phyloP scores from a whole-genome alignment of 2,113 vertebrate genomes.

The Paradoxurus hermaphroditus region DNA sequence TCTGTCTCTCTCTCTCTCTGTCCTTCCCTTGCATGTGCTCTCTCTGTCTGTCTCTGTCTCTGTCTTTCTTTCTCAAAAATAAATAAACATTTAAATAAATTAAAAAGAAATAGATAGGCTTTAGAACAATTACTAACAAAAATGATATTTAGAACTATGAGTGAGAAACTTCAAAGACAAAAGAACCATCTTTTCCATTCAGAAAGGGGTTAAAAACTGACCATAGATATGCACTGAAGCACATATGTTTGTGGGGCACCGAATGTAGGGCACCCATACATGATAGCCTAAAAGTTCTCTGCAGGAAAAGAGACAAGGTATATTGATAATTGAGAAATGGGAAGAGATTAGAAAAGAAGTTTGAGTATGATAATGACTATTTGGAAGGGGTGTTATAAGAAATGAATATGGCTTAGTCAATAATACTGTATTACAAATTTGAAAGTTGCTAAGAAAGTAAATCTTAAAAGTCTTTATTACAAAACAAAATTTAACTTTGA shows the following conservation, averaged over 20 bases:
- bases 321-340: background rate
- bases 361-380: background rate
- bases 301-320: background rate
- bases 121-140: background rate
- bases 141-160: background rate
- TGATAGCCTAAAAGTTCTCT: background rate
- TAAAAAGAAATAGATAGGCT: background rate
- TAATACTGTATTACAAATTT: background rate
- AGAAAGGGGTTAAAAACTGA: background rate
- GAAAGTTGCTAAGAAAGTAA: background rate
- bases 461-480: background rate
- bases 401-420: background rate
- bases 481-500: background rate
- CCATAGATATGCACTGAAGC: background rate
- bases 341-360: background rate
- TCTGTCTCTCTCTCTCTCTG: no score
- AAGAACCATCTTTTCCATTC: background rate
- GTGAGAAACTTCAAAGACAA: background rate
- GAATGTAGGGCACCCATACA: background rate
- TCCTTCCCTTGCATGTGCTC: no score
- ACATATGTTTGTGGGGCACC: background rate
- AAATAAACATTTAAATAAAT: no score
- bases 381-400: background rate
- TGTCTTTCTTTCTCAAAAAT: no score
- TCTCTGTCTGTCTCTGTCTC: no score